Percentiles rank a stretch among this genome's conserved stretches.
Conservation (phyloP, 1,140 invertebrate species). For the Macrocentrus cingulum region DNA sequence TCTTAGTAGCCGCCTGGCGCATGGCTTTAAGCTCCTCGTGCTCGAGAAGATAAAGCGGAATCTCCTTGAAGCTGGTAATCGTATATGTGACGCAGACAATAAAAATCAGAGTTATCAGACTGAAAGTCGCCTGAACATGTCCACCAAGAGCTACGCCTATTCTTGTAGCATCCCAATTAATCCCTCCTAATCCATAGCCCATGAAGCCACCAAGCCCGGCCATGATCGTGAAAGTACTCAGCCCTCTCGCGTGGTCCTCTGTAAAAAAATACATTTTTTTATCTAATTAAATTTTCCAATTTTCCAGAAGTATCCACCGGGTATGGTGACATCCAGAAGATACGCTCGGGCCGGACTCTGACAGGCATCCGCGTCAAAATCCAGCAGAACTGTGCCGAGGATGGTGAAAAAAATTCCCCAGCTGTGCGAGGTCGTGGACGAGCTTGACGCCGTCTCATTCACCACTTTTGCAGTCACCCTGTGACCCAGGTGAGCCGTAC, state of each 20-base stretch:
- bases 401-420: constrained; percentile 93
- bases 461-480: constrained; percentile 47
- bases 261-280: constrained; percentile 25
- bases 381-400: constrained; percentile 87
- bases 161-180: constrained; percentile 87
- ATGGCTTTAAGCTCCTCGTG: constrained; percentile 51
- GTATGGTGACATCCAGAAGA: constrained; percentile 86
- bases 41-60: constrained; percentile 70
- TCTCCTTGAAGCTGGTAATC: constrained; percentile 84
- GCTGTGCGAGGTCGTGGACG: constrained; percentile 64
- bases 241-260: constrained; percentile 89
- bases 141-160: constrained; percentile 79
- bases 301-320: constrained; percentile 62
- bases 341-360: constrained; percentile 92
- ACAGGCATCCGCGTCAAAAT: constrained; percentile 95
- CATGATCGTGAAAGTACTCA: constrained; percentile 96
- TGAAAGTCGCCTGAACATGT: constrained; percentile 88
- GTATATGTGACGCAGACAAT: constrained; percentile 78
- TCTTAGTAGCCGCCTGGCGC: constrained; percentile 33
- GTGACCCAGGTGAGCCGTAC: constrained; percentile 47
- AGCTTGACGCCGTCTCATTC: constrained; percentile 7
- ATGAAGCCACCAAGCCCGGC: constrained; percentile 92
- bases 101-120: constrained; percentile 85
- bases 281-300: not conserved
- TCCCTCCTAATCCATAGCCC: constrained; percentile 89